Percentiles rank a stretch among this genome's conserved stretches.
These are phyloP conservation scores for Magallana ariakensis DNA, from an alignment of 1,140 invertebrate species.

Conservation along the genomic window DNA sequence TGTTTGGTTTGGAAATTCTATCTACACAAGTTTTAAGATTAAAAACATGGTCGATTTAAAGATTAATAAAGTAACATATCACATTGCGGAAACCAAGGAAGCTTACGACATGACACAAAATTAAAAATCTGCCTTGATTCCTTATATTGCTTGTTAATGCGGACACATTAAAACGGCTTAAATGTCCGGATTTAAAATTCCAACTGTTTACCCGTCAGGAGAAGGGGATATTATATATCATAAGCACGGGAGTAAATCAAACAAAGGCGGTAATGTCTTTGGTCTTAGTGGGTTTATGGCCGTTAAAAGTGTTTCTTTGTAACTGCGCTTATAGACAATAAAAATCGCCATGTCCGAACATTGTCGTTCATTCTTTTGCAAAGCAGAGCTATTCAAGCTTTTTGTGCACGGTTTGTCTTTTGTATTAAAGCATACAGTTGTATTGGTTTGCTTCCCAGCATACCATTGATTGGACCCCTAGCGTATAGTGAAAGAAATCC, in stretches of 20 bases:
- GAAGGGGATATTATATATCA: not conserved
- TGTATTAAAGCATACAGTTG: not conserved
- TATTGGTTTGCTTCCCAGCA: not conserved
- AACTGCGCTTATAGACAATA: not conserved
- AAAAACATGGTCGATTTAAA: slow-evolving; percentile 12
- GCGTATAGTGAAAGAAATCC: slow-evolving; percentile 12
- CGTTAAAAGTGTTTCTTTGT: not conserved
- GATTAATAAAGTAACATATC: not conserved
- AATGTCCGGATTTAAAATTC: not conserved
- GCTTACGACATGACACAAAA: not conserved
- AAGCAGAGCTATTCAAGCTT: too few species aligned
- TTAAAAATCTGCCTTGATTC: not conserved
- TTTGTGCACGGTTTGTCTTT: too few species aligned
- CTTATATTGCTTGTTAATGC: slow-evolving; percentile 5
- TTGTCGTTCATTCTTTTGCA: too few species aligned
- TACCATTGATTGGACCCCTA: not conserved
- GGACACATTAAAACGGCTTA: not conserved
- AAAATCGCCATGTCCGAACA: slow-evolving; percentile 11
- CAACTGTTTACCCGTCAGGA: not conserved
- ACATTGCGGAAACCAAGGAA: slow-evolving; percentile 8
- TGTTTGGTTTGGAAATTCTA: slow-evolving; percentile 3
- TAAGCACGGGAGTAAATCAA: slow-evolving; percentile 6
- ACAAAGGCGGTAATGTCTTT: slow-evolving; percentile 9
- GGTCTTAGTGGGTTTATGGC: not conserved
- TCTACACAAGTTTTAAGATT: not conserved